Base-by-base conservation (phyloP, 2,797 vertebrate genomes). In the Sparus aurata region DNA sequence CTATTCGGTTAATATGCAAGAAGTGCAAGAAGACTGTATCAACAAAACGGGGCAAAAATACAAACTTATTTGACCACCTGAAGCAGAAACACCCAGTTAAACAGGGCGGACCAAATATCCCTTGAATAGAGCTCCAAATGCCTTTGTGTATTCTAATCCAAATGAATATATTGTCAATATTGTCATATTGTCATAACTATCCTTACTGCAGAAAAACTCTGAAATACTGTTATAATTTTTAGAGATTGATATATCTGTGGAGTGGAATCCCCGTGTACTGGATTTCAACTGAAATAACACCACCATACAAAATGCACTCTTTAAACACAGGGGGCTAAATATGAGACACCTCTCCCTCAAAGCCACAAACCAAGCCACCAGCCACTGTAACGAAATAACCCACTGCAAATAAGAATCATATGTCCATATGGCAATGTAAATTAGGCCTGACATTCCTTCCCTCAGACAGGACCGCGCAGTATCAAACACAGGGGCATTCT, bases 401-500 rank as follows among this genome's bases (percentile, higher is more conserved):
- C 55, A 11, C 75, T 75, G 65, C 84, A 86, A 90, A 85, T 80
- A 76, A 73, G 62, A 73, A 65, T 66, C 59, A 63, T 45, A 78
- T 76, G 75, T 80, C 69, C 66, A 78, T 77, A 80, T 55, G 67
- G 63, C 41, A 62, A 60, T 52, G 58, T 68, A 85, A 89, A 90
- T 89, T 73, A 83, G 53, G 59, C 66, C 69, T 73, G 70, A 79
- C 63, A 82, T 75, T 79, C 62, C 73, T 68, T 45, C 30, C 69
- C 50, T 77, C 38, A 12, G n/a, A 73, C 54, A 53, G 70, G 20
- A 84, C 79, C 68, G 66, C 76, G 85, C 43, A 71, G 59, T 50
- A 81, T 69, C 53, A 68, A 76, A 71, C 73, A 80, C 43, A 53
- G 47, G n/a, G 30, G 69, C 62, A 72, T 70, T 82, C 59, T 68